These are phyloP conservation scores for Dermochelys coriacea DNA, from an alignment of 2,797 vertebrate genomes.

Conservation along the genomic window DNA sequence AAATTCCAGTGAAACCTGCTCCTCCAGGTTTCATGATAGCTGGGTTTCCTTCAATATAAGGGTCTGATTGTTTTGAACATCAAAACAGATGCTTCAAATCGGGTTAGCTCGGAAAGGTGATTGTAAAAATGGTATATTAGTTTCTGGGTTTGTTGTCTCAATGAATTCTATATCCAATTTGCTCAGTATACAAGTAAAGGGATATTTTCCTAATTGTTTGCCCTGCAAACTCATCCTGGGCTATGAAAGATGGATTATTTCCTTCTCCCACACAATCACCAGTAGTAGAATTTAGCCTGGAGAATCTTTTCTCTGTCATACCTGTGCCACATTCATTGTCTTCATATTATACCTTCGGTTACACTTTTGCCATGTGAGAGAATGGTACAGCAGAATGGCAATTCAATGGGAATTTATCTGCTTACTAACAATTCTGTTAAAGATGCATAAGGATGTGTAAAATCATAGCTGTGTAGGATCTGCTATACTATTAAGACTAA, in stretches of 20 bases:
- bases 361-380: accelerated
- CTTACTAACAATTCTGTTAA: not conserved
- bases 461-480: accelerated
- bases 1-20: constrained; percentile 38
- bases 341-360: accelerated
- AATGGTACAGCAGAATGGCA: not conserved
- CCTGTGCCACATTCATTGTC: not conserved
- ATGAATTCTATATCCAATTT: not conserved
- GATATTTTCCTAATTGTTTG: not conserved
- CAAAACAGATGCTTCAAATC: not conserved
- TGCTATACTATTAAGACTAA: not conserved
- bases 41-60: not conserved
- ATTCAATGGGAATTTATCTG: not conserved
- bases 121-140: not conserved
- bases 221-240: not conserved
- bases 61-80: not conserved
- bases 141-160: not conserved
- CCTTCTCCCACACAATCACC: not conserved
- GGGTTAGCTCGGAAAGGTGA: not conserved
- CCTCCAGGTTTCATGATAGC: constrained; percentile 17
- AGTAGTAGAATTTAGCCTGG: not conserved
- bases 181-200: not conserved
- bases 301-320: not conserved
- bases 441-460: not conserved
- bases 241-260: not conserved